These are phyloP conservation scores for Iguana delicatissima DNA, from an alignment of 2,797 vertebrate species.

Conservation along the genomic window DNA sequence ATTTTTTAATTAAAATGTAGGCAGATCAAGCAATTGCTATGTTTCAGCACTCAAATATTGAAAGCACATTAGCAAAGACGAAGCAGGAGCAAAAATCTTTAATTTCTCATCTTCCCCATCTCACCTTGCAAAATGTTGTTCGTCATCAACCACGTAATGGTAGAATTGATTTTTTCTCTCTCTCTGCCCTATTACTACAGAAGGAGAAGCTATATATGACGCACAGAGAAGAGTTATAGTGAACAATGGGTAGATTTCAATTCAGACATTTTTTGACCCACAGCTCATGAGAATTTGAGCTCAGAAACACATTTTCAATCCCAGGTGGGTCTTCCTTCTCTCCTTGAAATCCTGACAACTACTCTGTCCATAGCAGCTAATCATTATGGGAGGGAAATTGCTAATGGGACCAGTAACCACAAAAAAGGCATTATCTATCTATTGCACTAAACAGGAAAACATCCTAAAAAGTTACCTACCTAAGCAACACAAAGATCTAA, in stretches of 20 bases:
- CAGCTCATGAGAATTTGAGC: background rate
- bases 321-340: too few relatives aligned
- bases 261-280: background rate
- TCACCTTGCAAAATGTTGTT: background rate
- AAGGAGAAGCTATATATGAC: background rate
- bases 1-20: background rate
- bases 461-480: background rate
- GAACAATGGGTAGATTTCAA: background rate
- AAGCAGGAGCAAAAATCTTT: background rate
- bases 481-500: background rate
- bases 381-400: too few relatives aligned
- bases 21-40: background rate
- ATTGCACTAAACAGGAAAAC: too few relatives aligned
- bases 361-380: too few relatives aligned
- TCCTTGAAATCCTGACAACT: too few relatives aligned
- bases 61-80: background rate
- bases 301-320: too few relatives aligned
- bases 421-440: too few relatives aligned
- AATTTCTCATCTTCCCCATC: accelerated
- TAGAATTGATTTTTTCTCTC: background rate
- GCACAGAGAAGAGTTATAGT: background rate
- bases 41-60: background rate
- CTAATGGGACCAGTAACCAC: too few relatives aligned
- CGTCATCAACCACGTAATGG: slow-evolving; percentile 18
- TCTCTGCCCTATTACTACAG: background rate